Conservation (phyloP, 2,888 invertebrate genomes). For the Ametastegia equiseti region DNA sequence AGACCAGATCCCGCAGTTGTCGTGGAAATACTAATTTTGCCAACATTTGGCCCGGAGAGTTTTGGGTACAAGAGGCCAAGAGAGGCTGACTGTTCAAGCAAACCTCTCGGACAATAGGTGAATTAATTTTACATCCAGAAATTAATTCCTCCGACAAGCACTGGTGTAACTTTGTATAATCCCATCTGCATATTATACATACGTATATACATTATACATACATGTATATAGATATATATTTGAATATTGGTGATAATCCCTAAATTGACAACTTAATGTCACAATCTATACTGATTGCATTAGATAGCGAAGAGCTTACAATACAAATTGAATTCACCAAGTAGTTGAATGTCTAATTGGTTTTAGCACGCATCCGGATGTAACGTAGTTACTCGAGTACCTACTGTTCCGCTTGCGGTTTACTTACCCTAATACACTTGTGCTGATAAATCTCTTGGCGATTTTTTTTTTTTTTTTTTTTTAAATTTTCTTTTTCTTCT, state of each 20-base stretch:
- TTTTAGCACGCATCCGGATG: not conserved
- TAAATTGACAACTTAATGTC: not conserved
- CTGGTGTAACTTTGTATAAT: conserved; percentile 26
- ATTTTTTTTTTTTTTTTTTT: too few species aligned
- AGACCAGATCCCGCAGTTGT: not conserved
- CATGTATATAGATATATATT: not conserved
- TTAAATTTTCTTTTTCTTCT: too few species aligned
- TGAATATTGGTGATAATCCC: not conserved
- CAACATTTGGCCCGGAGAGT: conserved; percentile 7
- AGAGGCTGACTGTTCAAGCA: not conserved
- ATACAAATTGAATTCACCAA: conserved; percentile 3
- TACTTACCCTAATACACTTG: not conserved
- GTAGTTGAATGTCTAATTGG: not conserved
- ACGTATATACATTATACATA: not conserved
- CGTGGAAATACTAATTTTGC: not conserved
- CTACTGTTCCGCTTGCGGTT: not conserved
- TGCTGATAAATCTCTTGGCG: not conserved
- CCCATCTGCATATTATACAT: not conserved
- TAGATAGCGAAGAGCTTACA: not conserved
- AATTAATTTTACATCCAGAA: conserved; percentile 23
- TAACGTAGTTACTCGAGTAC: not conserved
- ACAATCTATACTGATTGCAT: not conserved
- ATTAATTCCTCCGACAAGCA: conserved; percentile 15
- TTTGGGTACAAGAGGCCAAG: not conserved
- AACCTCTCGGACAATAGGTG: conserved; percentile 37